Evolutionary conservation across 2,113 vertebrate genomes (phyloP), one percentile per base, ranked within the genome.

Genomic region (Syngnathus floridae): DNA sequence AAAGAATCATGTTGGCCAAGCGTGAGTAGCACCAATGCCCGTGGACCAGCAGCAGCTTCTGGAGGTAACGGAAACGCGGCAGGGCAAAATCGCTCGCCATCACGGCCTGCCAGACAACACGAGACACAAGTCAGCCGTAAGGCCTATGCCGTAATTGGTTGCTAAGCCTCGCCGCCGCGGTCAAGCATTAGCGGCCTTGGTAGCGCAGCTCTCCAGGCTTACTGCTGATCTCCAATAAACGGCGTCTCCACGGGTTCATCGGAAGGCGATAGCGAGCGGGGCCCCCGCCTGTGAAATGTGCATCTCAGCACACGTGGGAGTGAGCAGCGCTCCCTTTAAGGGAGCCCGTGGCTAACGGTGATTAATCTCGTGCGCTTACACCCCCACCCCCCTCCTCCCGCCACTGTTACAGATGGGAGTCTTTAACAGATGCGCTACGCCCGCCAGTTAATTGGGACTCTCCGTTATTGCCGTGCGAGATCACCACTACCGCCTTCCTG

Each of bases 1-100:
- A 99, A 9, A 98, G 93, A 75, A 97, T 97, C 95, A 98, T 98
- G 89, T 94, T 98, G 49, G 95, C 95, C n/a, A 98, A 91, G 0
- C 96, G 89, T 60, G 95, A 94, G 76, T 98, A 98, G 88, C 95
- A 97, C 96, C 96, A 99, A 69, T 97, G 95, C 22, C 96, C 97
- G 0, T 99, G 97, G 51, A 99, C 96, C 74, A 98, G 90, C 49
- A 99, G 83, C 51, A 99, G 94, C 81, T 95, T 95, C 89, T 96
- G 93, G 72, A 99, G 92, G 67, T 95, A 90, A 59, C 90, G 92
- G 89, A 99, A 99, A 43, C 93, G 92, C 0, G 95, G 95, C 66
- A 98, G 85, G 8, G 96, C 93, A 48, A 98, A 98, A 84, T 99
- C 97, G 0, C 95, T 98, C 57, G 96, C 96, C 97, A 99, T 98